These are phyloP conservation scores for Helobdella robusta DNA, from an alignment of 2,888 invertebrate species.

Conservation along the genomic window DNA sequence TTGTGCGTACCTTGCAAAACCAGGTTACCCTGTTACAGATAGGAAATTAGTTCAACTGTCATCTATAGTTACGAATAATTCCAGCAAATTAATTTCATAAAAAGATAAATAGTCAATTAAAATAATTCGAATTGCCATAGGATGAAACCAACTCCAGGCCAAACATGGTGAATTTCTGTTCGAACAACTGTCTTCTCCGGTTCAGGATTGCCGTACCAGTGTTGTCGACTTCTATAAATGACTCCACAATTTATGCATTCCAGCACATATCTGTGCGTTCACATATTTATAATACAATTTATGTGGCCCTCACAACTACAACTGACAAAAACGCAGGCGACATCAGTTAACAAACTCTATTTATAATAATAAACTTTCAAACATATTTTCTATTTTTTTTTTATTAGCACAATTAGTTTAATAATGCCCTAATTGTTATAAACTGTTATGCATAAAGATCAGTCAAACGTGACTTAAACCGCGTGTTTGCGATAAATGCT, in stretches of 20 bases:
- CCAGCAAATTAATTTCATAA: not conserved
- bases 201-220: conserved; percentile 70
- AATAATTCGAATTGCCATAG: not conserved
- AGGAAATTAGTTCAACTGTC: not conserved
- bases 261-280: conserved; percentile 59
- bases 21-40: conserved; percentile 37
- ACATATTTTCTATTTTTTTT: too few species aligned
- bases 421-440: too few species aligned
- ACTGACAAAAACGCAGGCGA: too few species aligned
- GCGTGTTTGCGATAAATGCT: too few species aligned
- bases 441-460: too few species aligned
- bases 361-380: not conserved
- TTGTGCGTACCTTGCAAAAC: conserved; percentile 51
- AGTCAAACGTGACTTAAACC: too few species aligned
- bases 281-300: conserved; percentile 20
- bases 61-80: not conserved
- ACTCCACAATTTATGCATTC: conserved; percentile 68
- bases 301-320: too few species aligned
- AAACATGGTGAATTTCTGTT: conserved; percentile 62
- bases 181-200: conserved; percentile 63
- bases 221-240: conserved; percentile 64
- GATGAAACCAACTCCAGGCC: conserved; percentile 54
- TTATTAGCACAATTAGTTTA: too few species aligned
- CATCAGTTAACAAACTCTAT: not conserved
- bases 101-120: too few species aligned